Percentiles rank a stretch among this genome's conserved stretches.
These are phyloP conservation scores for Eupeodes latifasciatus DNA, from an alignment of 2,888 invertebrate species.

Conservation along the genomic window DNA sequence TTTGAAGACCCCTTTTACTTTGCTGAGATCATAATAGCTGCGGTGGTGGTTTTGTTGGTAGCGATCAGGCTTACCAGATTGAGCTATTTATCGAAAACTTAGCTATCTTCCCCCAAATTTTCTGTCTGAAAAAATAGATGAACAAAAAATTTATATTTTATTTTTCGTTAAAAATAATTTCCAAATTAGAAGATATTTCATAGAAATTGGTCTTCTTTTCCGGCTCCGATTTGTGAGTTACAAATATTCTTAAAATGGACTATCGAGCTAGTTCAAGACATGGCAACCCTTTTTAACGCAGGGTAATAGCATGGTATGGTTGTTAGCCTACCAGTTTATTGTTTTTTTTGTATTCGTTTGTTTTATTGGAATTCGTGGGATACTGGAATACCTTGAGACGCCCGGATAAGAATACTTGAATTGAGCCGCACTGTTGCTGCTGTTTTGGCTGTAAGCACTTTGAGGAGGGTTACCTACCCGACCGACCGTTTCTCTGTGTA, in stretches of 20 bases:
- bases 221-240: no score
- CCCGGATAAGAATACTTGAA: constrained; percentile 76
- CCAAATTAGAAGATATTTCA: no score
- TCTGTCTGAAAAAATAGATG: no score
- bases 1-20: constrained; percentile 67
- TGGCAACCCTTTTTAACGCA: constrained; percentile 3
- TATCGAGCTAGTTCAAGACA: no score
- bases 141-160: no score
- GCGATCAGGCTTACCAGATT: neutral
- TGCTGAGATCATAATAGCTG: constrained; percentile 69
- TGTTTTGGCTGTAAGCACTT: constrained; percentile 55
- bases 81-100: no score
- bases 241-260: no score
- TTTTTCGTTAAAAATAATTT: no score
- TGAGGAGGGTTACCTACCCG: constrained; percentile 7
- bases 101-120: no score
- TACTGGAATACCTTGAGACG: constrained; percentile 79
- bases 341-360: neutral
- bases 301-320: constrained; percentile 31
- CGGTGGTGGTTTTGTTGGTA: constrained; percentile 38
- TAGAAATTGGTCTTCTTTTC: no score
- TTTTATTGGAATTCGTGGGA: constrained; percentile 75
- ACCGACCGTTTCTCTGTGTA: neutral
- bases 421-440: constrained; percentile 66
- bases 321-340: constrained; percentile 77